A percentile compares a stretch with the other conserved stretches of the same genome.
Evolutionary conservation across 2,888 invertebrate genomes (phyloP).

Genomic region (Teleogryllus oceanicus): DNA sequence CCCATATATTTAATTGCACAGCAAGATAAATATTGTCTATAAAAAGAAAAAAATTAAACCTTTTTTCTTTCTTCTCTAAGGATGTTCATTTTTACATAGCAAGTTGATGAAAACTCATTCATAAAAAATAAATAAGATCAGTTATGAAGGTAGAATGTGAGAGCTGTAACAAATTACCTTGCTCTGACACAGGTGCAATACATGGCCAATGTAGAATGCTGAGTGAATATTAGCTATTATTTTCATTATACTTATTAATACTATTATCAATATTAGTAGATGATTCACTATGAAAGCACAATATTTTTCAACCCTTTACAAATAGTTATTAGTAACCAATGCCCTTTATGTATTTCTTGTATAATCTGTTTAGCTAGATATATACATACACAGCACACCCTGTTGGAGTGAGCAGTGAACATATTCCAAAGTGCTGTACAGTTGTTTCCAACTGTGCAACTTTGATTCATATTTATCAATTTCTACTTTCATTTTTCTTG

Average conservation of each 20-base stretch:
- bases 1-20: too few species aligned
- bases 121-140: too few species aligned
- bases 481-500: neutral
- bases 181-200: neutral
- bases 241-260: neutral
- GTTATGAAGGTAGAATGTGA: too few species aligned
- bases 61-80: too few species aligned
- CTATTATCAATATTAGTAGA: slow-evolving; percentile 21
- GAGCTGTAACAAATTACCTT: neutral
- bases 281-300: slow-evolving; percentile 32
- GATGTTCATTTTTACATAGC: too few species aligned
- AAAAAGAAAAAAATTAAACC: too few species aligned
- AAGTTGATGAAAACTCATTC: too few species aligned
- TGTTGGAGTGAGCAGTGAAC: neutral
- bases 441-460: slow-evolving; percentile 25
- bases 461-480: slow-evolving; percentile 20
- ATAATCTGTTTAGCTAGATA: slow-evolving; percentile 27
- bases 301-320: slow-evolving; percentile 34
- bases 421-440: slow-evolving; percentile 29
- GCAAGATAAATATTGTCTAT: too few species aligned
- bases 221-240: slow-evolving; percentile 11
- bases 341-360: slow-evolving; percentile 30
- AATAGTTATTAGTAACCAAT: slow-evolving; percentile 35
- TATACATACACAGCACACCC: neutral
- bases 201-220: slow-evolving; percentile 20